Evolutionary conservation across 2,797 vertebrate species (phyloP), one percentile per base, ranked within the genome.

Genomic region (Halcyon leucocephala): DNA sequence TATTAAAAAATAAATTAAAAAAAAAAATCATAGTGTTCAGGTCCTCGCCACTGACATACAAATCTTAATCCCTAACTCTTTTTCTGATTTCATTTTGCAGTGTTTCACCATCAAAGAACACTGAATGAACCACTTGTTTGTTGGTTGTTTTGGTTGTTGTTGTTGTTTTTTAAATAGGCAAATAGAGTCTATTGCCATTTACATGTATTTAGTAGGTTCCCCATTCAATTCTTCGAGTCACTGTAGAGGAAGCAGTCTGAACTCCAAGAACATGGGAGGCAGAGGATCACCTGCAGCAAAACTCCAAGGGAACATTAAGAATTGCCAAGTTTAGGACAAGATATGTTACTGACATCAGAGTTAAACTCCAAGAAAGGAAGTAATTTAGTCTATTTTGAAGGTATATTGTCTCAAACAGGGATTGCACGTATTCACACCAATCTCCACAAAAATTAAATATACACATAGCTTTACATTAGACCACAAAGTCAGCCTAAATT

Each of bases 401-500:
- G 25, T 26, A 60, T 46, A 29, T 42, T 70, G 13, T 60, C 42
- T 67, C 71, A 79, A 69, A 65, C 14, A 82, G 60, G 14, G 83
- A 79, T 33, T 72, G 35, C 25, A 93, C 7, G 22, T 67, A 41
- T 70, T 74, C 26, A 8, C 22, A 29, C 41, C 35, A 54, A 16
- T 71, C 72, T 54, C 62, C 51, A 67, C 26, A 52, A 52, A 95
- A 96, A 89, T 17, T 31, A 78, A 94, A 95, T 49, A 80, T 2
- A 39, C 26, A 78, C 35, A n/a, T 7, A 83, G 83, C 44, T 74
- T 88, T 81, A 89, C 42, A 48, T 54, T 81, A 90, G 52, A 95
- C 49, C 8, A 90, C 24, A 83, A 93, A 94, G 73, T 90, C 67
- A 91, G 48, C 41, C 82, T 74, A 67, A 77, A 78, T 84, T 83